phyloP scores from a whole-genome alignment of 2,797 vertebrate genomes.

The Arrhamphus sclerolepis region DNA sequence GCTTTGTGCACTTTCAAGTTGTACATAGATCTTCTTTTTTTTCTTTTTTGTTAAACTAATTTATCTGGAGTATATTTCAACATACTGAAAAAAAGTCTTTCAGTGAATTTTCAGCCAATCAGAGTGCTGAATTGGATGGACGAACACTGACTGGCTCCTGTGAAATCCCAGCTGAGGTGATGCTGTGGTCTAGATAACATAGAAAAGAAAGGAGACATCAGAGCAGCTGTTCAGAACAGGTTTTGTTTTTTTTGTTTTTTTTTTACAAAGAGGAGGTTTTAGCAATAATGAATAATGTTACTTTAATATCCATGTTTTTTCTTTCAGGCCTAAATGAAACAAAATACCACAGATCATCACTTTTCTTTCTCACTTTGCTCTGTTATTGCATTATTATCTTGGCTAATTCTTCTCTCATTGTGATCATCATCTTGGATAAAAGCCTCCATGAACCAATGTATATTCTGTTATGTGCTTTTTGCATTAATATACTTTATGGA shows the following conservation, averaged over 20 bases:
- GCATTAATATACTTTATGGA: constrained; percentile 51
- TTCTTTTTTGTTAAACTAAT: too few relatives aligned
- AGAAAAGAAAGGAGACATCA: not conserved
- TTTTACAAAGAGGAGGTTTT: not conserved
- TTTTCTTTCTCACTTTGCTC: constrained; percentile 2
- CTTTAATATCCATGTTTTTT: constrained; percentile 1
- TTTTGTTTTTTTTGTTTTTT: not conserved
- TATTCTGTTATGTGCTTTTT: constrained; percentile 50
- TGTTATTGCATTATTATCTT: constrained; percentile 6
- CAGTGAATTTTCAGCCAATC: too few relatives aligned
- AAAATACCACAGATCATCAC: not conserved
- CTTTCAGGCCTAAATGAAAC: constrained; percentile 16
- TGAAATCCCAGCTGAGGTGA: not conserved
- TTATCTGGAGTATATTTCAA: too few relatives aligned
- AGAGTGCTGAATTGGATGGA: not conserved
- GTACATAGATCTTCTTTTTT: too few relatives aligned
- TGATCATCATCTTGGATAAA: constrained; percentile 18
- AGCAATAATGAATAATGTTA: constrained; percentile 1
- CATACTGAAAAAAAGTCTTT: too few relatives aligned
- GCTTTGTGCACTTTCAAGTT: too few relatives aligned
- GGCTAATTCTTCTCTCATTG: not conserved
- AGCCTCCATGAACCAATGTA: constrained; percentile 63
- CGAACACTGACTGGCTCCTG: not conserved
- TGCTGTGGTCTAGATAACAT: not conserved
- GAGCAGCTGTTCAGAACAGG: not conserved